Evolutionary conservation across 2,113 vertebrate species (phyloP).

Genomic region (Paraplagusia blochii): DNA sequence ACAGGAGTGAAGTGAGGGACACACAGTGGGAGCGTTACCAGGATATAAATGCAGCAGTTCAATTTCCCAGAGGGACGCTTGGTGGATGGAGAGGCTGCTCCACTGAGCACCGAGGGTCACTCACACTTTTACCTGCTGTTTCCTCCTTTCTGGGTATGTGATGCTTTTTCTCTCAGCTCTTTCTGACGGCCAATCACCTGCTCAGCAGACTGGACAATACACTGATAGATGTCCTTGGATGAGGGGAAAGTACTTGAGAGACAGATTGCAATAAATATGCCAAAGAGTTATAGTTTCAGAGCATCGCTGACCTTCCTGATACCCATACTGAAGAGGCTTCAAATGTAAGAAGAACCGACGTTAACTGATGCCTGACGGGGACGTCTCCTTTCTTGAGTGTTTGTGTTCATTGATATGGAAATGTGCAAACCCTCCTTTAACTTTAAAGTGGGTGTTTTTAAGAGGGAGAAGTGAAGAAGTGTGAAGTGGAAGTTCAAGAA

Average conservation of each 20-base stretch:
- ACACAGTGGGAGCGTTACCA: conserved; percentile 1
- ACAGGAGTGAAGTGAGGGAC: conserved; percentile 8
- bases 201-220: conserved; percentile 31
- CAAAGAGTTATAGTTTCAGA: background rate
- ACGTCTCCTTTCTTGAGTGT: too few species aligned
- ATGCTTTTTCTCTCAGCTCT: background rate
- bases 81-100: conserved; percentile 11
- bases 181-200: conserved; percentile 32
- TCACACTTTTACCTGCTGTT: conserved; percentile 8
- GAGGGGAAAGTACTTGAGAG: background rate
- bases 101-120: conserved; percentile 13
- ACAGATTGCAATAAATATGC: conserved; percentile 9
- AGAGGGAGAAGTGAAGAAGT: too few species aligned
- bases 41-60: conserved; percentile 21
- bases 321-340: too few species aligned
- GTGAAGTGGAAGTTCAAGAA: too few species aligned
- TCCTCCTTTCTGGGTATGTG: background rate
- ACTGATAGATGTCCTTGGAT: conserved; percentile 3
- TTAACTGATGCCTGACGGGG: too few species aligned
- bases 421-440: too few species aligned
- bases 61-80: conserved; percentile 20
- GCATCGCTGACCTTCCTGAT: too few species aligned
- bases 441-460: too few species aligned
- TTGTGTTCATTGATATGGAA: too few species aligned
- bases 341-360: too few species aligned